These are phyloP conservation scores for Ophiothrix spiculata DNA, from an alignment of 35 echinoderm and acorn worm genomes.

Conservation along the genomic window DNA sequence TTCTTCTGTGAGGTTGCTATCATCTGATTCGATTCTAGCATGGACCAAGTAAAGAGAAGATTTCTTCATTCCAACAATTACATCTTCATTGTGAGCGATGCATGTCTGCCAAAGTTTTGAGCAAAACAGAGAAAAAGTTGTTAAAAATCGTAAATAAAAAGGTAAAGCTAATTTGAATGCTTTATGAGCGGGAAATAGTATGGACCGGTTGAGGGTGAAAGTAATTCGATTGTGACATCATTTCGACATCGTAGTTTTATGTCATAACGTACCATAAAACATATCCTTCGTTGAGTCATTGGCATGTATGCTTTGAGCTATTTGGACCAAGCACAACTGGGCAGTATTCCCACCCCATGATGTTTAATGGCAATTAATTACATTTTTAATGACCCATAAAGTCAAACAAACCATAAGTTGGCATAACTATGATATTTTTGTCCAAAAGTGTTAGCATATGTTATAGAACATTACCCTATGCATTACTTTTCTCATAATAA, in stretches of 20 bases:
- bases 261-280: neutral
- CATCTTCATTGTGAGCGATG: neutral
- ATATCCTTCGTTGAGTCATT: neutral
- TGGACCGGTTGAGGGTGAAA: neutral
- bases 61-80: neutral
- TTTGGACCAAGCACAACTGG: no score
- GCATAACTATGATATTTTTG: no score
- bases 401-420: no score
- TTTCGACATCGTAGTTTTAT: neutral
- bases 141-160: no score
- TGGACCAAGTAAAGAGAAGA: neutral
- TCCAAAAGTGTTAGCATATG: no score
- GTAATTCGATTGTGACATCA: neutral
- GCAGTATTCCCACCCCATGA: no score
- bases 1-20: neutral
- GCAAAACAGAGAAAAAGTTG: no score
- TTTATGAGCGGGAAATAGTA: neutral
- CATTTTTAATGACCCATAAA: no score
- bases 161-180: neutral
- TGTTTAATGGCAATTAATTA: no score
- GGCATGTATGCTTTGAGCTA: no score
- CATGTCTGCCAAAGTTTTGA: neutral
- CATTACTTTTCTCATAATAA: no score
- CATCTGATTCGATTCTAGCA: neutral
- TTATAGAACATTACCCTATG: no score